A percentile compares a stretch with the other conserved stretches of the same genome.
These are phyloP conservation scores for Apamea epomidion DNA, from an alignment of 2,888 invertebrate species.

Conservation along the genomic window DNA sequence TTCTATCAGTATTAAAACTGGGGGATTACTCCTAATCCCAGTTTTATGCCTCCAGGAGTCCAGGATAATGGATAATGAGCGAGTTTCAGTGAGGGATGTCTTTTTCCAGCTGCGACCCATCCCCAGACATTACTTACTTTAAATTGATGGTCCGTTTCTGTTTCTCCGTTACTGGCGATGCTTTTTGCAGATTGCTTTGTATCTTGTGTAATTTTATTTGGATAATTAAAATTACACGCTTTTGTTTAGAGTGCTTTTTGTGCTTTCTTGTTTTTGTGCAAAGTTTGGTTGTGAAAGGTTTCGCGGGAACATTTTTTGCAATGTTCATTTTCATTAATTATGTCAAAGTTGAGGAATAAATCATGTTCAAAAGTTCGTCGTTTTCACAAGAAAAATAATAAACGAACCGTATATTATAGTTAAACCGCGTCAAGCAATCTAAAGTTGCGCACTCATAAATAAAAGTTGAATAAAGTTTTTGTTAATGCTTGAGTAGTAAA, in stretches of 20 bases:
- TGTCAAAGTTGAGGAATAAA: slow-evolving; percentile 24
- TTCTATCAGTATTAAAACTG: slow-evolving; percentile 55
- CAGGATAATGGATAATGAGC: slow-evolving; percentile 57
- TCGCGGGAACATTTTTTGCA: neutral
- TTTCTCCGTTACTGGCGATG: slow-evolving; percentile 36
- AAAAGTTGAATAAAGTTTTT: slow-evolving; percentile 26
- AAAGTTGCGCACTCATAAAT: slow-evolving; percentile 33
- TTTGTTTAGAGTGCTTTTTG: neutral
- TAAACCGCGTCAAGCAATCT: slow-evolving; percentile 22
- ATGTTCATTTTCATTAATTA: slow-evolving; percentile 18
- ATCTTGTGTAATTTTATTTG: slow-evolving; percentile 29
- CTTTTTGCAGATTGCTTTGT: slow-evolving; percentile 51
- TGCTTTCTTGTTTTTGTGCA: neutral
- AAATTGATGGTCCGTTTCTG: slow-evolving; percentile 57
- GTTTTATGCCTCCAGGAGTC: slow-evolving; percentile 53
- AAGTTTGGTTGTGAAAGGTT: neutral
- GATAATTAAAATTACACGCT: slow-evolving; percentile 35
- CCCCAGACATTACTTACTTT: slow-evolving; percentile 58
- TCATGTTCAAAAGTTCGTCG: slow-evolving; percentile 28
- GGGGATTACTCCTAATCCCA: slow-evolving; percentile 46
- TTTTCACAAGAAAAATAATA: slow-evolving; percentile 22
- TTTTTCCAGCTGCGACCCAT: slow-evolving; percentile 57
- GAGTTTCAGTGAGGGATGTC: slow-evolving; percentile 54
- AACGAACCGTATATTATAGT: slow-evolving; percentile 21
- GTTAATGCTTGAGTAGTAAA: slow-evolving; percentile 10